Percentiles rank a stretch among this genome's conserved stretches.
These are phyloP conservation scores for Melanotaenia trifasciata DNA, from an alignment of 2,797 vertebrate genomes.

Conservation along the genomic window DNA sequence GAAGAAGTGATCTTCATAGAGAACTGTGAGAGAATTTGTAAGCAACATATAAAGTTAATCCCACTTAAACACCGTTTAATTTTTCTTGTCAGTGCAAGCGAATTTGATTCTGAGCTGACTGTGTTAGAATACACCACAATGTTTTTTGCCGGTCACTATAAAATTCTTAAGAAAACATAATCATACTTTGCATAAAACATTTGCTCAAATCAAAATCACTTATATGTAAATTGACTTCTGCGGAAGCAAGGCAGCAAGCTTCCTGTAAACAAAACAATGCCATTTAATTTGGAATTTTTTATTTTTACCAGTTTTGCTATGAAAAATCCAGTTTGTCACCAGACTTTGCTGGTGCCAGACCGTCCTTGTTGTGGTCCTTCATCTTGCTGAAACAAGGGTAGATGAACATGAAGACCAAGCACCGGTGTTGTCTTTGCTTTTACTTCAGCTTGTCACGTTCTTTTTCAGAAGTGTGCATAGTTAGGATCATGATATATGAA, in stretches of 20 bases:
- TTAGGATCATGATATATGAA: slow-evolving; percentile 3
- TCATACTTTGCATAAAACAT: background rate
- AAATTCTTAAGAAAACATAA: background rate
- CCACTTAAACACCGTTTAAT: background rate
- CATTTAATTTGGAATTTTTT: background rate
- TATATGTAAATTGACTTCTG: background rate
- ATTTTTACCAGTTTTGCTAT: background rate
- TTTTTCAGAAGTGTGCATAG: slow-evolving; percentile 14
- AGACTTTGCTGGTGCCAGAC: background rate
- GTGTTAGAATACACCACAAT: background rate
- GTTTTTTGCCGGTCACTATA: background rate
- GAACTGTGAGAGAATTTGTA: background rate
- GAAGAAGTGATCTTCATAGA: background rate
- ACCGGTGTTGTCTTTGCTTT: background rate
- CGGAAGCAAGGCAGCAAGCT: background rate
- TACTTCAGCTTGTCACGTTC: background rate
- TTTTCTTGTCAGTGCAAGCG: background rate
- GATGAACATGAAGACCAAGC: slow-evolving; percentile 2
- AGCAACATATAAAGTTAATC: background rate
- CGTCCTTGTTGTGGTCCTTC: background rate
- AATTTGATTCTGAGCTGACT: background rate
- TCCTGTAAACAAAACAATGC: background rate
- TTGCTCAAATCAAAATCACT: background rate
- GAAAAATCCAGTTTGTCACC: background rate
- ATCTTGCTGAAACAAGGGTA: background rate